phyloP scores from a whole-genome alignment of 2,888 invertebrate genomes.

The Pollenia griseotomentosa region DNA sequence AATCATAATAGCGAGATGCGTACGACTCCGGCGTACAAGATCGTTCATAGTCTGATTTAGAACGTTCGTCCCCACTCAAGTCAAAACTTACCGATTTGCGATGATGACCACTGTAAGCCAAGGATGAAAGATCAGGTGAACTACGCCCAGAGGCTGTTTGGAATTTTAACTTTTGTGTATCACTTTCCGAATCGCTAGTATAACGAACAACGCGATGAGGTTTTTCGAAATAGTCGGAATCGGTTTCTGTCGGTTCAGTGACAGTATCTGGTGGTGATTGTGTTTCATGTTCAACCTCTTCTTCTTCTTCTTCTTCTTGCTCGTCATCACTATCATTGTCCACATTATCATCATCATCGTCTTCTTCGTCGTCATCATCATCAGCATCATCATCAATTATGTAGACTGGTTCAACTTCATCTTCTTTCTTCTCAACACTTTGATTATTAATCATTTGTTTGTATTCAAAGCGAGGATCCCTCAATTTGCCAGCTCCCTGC shows the following conservation, averaged over 20 bases:
- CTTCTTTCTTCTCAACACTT: slow-evolving; percentile 59
- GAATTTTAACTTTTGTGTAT: slow-evolving; percentile 74
- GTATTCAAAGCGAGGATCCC: slow-evolving; percentile 77
- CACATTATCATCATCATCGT: slow-evolving; percentile 75
- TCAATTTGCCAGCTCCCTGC: slow-evolving; percentile 4
- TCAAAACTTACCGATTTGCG: slow-evolving; percentile 84
- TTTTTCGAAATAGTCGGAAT: slow-evolving; percentile 79
- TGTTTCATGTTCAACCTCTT: slow-evolving; percentile 74
- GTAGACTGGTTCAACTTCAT: slow-evolving; percentile 80
- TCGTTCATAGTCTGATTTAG: slow-evolving; percentile 82
- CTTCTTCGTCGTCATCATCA: slow-evolving; percentile 76
- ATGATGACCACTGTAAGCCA: slow-evolving; percentile 76
- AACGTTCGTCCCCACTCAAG: slow-evolving; percentile 83
- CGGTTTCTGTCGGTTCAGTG: slow-evolving; percentile 77
- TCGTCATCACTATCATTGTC: slow-evolving; percentile 71
- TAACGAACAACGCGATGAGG: slow-evolving; percentile 75
- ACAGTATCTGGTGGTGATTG: slow-evolving; percentile 77
- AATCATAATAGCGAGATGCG: slow-evolving; percentile 80
- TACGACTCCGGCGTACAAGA: slow-evolving; percentile 77
- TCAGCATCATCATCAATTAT: slow-evolving; percentile 81
- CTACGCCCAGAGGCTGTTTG: slow-evolving; percentile 80
- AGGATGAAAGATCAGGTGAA: slow-evolving; percentile 78
- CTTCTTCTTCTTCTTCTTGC: slow-evolving; percentile 56
- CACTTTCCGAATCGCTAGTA: slow-evolving; percentile 82
- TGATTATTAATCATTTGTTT: slow-evolving; percentile 79